Evolutionary conservation across 1,140 invertebrate species (phyloP).

Genomic region (Uloborus diversus): DNA sequence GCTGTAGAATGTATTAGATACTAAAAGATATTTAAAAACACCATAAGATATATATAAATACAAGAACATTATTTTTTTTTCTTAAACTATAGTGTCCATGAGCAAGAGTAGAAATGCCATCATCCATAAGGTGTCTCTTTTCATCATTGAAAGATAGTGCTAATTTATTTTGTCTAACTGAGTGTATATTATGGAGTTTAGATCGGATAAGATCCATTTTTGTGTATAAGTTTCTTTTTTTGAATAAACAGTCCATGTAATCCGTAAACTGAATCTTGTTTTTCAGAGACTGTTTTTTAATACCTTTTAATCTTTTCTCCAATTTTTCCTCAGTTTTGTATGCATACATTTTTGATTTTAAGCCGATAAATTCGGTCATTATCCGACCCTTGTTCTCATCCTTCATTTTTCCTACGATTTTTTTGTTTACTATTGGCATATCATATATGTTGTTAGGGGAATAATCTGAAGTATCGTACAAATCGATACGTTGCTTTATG

Average conservation of each 20-base stretch:
- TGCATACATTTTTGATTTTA: conserved; percentile 26
- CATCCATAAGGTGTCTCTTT: background rate
- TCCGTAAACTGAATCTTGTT: background rate
- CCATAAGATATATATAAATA: too few species aligned
- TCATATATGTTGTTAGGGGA: background rate
- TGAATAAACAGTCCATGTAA: background rate
- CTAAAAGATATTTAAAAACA: too few species aligned
- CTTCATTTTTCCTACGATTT: conserved; percentile 40
- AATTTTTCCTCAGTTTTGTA: background rate
- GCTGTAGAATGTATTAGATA: too few species aligned
- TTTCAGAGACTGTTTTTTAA: background rate
- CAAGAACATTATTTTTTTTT: too few species aligned
- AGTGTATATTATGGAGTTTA: background rate
- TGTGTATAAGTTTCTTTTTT: background rate
- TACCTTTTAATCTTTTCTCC: conserved; percentile 20
- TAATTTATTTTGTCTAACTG: background rate
- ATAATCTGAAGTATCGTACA: conserved; percentile 20
- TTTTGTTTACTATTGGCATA: conserved; percentile 2
- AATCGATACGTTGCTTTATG: background rate
- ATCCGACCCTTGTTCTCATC: conserved; percentile 7
- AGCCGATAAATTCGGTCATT: conserved; percentile 33
- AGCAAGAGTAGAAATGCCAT: background rate
- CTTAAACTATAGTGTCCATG: background rate
- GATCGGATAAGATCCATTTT: background rate
- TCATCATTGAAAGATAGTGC: background rate